Conservation (phyloP, 2,888 invertebrate species). For the Octodonta nipae region DNA sequence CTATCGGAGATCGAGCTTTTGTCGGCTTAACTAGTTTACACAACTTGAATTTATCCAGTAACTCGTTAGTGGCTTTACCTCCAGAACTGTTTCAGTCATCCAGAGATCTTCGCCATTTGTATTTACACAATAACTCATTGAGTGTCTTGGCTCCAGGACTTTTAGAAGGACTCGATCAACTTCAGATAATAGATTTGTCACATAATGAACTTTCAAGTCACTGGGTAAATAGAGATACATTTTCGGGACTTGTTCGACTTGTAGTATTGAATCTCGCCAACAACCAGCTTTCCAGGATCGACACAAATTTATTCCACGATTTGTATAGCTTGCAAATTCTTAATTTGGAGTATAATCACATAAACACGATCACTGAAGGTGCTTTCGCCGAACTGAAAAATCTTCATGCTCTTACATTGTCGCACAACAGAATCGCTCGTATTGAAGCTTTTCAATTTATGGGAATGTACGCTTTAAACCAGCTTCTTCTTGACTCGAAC, state of each 20-base stretch:
- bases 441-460: slow-evolving; percentile 58
- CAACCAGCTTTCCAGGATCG: slow-evolving; percentile 59
- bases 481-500: slow-evolving; percentile 63
- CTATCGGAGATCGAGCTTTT: slow-evolving; percentile 61
- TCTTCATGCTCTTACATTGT: slow-evolving; percentile 60
- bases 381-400: slow-evolving; percentile 65
- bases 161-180: slow-evolving; percentile 57
- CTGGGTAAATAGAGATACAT: slow-evolving; percentile 66
- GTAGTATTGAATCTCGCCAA: slow-evolving; percentile 61
- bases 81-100: slow-evolving; percentile 64
- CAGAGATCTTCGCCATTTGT: slow-evolving; percentile 56
- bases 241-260: slow-evolving; percentile 58
- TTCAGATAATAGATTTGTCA: slow-evolving; percentile 61
- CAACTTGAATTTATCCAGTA: slow-evolving; percentile 65
- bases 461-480: slow-evolving; percentile 59
- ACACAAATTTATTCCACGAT: slow-evolving; percentile 58
- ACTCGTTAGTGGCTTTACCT: slow-evolving; percentile 62
- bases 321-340: slow-evolving; percentile 61
- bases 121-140: slow-evolving; percentile 64
- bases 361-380: slow-evolving; percentile 55
- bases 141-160: slow-evolving; percentile 62
- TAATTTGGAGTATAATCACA: slow-evolving; percentile 57
- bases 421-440: slow-evolving; percentile 55
- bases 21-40: slow-evolving; percentile 54
- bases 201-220: slow-evolving; percentile 62